Conservation (phyloP, 2,797 vertebrate genomes). For the Melanotaenia nigrans region DNA sequence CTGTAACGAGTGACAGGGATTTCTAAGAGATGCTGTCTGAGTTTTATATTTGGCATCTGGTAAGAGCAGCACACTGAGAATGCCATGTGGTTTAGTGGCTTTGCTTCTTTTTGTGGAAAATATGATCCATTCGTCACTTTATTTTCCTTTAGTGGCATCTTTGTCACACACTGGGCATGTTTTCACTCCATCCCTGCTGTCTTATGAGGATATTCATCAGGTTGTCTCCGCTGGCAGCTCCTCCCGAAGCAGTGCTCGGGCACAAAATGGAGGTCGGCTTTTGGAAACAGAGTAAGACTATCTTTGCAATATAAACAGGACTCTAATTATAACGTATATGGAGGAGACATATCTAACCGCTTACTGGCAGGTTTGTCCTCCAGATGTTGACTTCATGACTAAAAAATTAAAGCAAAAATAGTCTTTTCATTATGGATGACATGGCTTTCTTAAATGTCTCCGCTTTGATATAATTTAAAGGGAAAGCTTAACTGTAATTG, state of each 20-base stretch:
- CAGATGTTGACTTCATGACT: background rate
- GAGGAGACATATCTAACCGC: background rate
- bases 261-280: conserved; percentile 61
- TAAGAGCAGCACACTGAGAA: conserved; percentile 15
- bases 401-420: background rate
- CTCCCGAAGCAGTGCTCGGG: rapidly evolving
- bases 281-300: background rate
- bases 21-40: conserved; percentile 43
- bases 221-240: conserved; percentile 1
- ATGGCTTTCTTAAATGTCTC: background rate
- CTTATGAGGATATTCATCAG: conserved; percentile 22
- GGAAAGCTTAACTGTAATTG: background rate
- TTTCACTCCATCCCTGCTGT: conserved; percentile 24
- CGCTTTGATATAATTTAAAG: background rate
- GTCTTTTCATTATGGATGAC: background rate
- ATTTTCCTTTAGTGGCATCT: conserved; percentile 16
- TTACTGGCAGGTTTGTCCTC: no score
- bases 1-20: conserved; percentile 36
- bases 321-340: background rate
- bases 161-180: conserved; percentile 13
- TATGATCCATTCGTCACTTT: conserved; percentile 23
- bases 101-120: conserved; percentile 26
- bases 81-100: conserved; percentile 39
- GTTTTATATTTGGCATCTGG: conserved; percentile 44
- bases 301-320: background rate